Base-by-base conservation (phyloP, 2,888 invertebrate species). In the Hypercompe scribonia region DNA sequence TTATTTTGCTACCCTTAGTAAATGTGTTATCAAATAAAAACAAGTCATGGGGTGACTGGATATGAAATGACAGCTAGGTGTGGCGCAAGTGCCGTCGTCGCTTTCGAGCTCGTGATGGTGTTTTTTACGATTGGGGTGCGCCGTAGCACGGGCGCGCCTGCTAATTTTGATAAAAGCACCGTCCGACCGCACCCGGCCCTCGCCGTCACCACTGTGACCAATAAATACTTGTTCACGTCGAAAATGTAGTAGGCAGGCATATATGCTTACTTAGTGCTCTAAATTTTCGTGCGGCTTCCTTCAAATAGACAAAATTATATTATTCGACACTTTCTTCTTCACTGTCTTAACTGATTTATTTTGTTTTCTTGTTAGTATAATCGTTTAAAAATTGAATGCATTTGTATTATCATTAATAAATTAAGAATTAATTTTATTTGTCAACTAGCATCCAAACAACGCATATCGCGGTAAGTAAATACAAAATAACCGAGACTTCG, bases 81-180 rank as follows among this genome's bases (percentile, higher is more conserved):
- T 87, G 95, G 93, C 91, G 83, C 81, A 82, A 84, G 79, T 87
- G 90, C 89, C 90, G 89, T 90, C 91, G 91, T 88, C 91, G 91
- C 89, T 89, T 90, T 88, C 91, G 90, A 90, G 89, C 87, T 87
- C 90, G 89, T 93, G 94, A 93, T 92, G 91, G 90, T 93, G 92
- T 90, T 94, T 54, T 95, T 95, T 95, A 95, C 92, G 94, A 93
- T 89, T 88, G 91, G 93, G 95, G 95, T 92, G 95, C 92, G 93
- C 90, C 90, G 86, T 85, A 82, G 85, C 86, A 88, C 90, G 92
- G 94, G 91, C 92, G 93, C 93, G 93, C 92, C 91, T 88, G 92
- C 94, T 94, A 94, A 95, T 95, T 95, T 95, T 91, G 95, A 94
- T 95, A 95, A 95, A 95, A 95, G 95, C 95, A 88, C 93, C 92